These are phyloP conservation scores for Cossypha dichroa DNA, from an alignment of 2,797 vertebrate genomes.

Conservation along the genomic window DNA sequence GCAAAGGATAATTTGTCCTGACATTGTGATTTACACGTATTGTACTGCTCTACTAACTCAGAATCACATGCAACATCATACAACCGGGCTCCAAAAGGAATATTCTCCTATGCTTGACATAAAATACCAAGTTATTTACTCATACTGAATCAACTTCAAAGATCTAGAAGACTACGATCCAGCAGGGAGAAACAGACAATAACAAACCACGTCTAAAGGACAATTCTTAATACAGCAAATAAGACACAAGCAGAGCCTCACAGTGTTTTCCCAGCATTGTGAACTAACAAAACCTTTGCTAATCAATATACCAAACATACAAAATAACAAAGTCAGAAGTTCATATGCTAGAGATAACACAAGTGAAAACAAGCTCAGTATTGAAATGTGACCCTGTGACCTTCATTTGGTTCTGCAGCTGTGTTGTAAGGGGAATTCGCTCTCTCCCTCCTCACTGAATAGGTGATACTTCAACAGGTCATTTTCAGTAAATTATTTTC, in stretches of 20 bases:
- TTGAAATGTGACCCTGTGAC: not conserved
- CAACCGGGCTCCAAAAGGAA: not conserved
- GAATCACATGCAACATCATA: not conserved
- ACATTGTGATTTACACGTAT: not conserved
- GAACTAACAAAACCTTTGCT: not conserved
- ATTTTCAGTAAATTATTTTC: slow-evolving; percentile 12
- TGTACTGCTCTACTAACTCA: not conserved
- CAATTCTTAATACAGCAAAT: not conserved
- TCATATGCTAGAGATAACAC: not conserved
- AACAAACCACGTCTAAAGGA: not conserved
- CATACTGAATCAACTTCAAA: not conserved
- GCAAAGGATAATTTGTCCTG: not conserved
- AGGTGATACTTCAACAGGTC: not conserved
- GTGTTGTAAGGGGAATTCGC: not conserved
- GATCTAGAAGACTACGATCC: not conserved
- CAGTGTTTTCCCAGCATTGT: not conserved
- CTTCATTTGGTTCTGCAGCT: not conserved
- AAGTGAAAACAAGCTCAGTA: not conserved
- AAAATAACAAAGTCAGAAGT: slow-evolving; percentile 1
- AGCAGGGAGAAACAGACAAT: not conserved
- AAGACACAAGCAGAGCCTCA: not conserved
- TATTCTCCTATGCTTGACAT: not conserved
- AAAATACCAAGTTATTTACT: not conserved
- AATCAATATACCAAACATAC: not conserved
- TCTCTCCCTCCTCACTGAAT: not conserved